Base-by-base conservation (phyloP, 2,888 invertebrate genomes). In the Trilocha varians region DNA sequence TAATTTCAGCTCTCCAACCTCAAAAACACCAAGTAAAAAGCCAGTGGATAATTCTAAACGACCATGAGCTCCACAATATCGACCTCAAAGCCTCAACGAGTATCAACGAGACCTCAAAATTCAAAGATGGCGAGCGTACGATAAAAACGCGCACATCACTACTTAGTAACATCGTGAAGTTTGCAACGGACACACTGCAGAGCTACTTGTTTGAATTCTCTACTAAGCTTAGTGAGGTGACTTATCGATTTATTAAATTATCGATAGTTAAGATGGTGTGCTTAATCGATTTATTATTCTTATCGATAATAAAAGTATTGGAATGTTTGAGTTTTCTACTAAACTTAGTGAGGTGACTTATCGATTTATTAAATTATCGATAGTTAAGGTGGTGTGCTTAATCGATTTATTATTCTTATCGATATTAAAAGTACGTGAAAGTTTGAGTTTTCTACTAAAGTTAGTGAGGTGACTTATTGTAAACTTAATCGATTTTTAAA, bases 261-360 rank as follows among this genome's bases (percentile, higher is more conserved):
- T n/a, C n/a, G n/a, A n/a, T n/a, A n/a, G n/a, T n/a, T n/a, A n/a
- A n/a, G n/a, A n/a, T n/a, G n/a, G n/a, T n/a, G n/a, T n/a, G n/a
- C n/a, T n/a, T n/a, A n/a, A n/a, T n/a, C n/a, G n/a, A n/a, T n/a
- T n/a, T n/a, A n/a, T n/a, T n/a, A n/a, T n/a, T n/a, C n/a, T n/a
- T n/a, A n/a, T n/a, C n/a, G n/a, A n/a, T n/a, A n/a, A n/a, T n/a
- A n/a, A n/a, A n/a, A n/a, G n/a, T n/a, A n/a, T n/a, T n/a, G n/a
- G n/a, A n/a, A n/a, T 89, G 34, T 60, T 89, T 44, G 80, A 85
- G 40, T 83, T 78, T 3, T 85, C 86, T 45, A 87, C 79, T n/a
- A 74, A 65, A 49, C 53, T 88, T 13, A 88, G 88, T 46, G 88
- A 88, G 71, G 84, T 86, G 5, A 44, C 60, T 41, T 15, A 11